Base-by-base conservation (phyloP, 2,888 invertebrate genomes). In the Rhaphigaster nebulosa region DNA sequence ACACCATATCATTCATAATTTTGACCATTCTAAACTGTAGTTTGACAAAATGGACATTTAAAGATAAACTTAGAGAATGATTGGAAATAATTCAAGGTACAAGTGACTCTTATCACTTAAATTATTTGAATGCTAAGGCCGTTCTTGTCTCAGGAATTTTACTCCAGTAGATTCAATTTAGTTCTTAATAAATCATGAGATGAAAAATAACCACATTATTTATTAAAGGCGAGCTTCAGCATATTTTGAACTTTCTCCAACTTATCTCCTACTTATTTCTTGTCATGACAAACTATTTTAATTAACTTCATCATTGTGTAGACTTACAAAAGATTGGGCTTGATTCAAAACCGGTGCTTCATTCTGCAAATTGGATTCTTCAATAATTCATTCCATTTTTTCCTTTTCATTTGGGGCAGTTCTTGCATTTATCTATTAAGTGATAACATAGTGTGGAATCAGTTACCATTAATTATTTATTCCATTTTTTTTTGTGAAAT, bases 231-330 rank as follows among this genome's bases (percentile, higher is more conserved):
- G n/a, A 84, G 84, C 13, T 45, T 45, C 45, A 84, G 84, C 84
- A n/a, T 45, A 41, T 80, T 80, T 76, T 23, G 18, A 80, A 80
- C 80, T 80, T 84, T 84, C 26, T 84, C n/a, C 41, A 26, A 84
- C 84, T 84, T 76, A 50, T 41, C 84, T 50, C 45, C 84, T 84
- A 80, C 34, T 34, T 38, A 38, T 38, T 38, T 80, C 26, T n/a
- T 84, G 84, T 84, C 84, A 84, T 84, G 84, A 84, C 84, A 84
- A 84, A 84, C 84, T 84, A 84, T 84, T 84, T 84, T 84, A 84
- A 84, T 45, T 84, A 84, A 84, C 84, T 50, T 84, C 84, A 84
- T 84, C 84, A 45, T n/a, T 34, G 34, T 23, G 38, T 38, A 38
- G 70, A 38, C 23, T 20, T 38, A 4, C 3, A 23, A 76, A 76